Conservation (phyloP, 2,888 invertebrate species). For the Mantis religiosa region DNA sequence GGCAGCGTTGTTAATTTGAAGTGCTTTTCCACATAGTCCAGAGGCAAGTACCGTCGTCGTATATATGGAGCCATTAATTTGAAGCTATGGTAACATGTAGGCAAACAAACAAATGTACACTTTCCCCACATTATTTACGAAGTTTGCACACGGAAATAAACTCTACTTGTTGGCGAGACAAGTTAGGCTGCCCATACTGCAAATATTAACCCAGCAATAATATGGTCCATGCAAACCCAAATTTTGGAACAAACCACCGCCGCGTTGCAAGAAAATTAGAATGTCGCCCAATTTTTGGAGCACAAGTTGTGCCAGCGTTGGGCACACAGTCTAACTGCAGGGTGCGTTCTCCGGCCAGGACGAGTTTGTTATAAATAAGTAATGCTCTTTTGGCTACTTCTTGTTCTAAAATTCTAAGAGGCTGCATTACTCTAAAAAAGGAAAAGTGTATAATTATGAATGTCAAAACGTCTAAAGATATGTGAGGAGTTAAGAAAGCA, state of each 20-base stretch:
- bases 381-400: too few species aligned
- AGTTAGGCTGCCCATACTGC: neutral
- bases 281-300: neutral
- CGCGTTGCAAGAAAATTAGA: neutral
- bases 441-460: too few species aligned
- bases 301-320: neutral
- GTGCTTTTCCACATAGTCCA: neutral
- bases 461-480: too few species aligned
- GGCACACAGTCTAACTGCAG: neutral
- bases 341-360: too few species aligned
- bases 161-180: neutral
- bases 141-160: neutral
- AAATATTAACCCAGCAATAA: neutral
- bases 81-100: neutral
- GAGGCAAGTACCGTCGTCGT: neutral
- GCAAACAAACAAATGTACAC: neutral
- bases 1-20: neutral
- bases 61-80: neutral
- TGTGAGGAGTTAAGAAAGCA: too few species aligned
- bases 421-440: too few species aligned
- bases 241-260: neutral
- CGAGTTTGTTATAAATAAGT: too few species aligned
- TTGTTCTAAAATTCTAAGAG: too few species aligned
- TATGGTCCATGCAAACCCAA: neutral
- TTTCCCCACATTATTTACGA: neutral